Evolutionary conservation across 2,888 invertebrate genomes (phyloP).

Genomic region (Drosophila anomalata): DNA sequence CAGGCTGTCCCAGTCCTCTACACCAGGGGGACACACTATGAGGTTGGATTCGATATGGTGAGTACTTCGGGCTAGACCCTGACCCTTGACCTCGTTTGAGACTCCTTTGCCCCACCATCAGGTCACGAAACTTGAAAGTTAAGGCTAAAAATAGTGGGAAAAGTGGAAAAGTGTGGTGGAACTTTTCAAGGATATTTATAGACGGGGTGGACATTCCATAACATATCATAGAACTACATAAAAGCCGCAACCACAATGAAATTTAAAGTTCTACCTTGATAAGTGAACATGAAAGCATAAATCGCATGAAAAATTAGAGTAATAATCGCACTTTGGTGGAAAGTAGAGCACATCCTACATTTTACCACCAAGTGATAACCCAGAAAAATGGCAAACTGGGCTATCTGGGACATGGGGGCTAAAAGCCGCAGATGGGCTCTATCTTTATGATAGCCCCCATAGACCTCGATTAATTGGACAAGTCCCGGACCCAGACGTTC

Average conservation of each 20-base stretch:
- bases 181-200: neutral
- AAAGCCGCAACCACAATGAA: neutral
- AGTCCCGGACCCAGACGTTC: slow-evolving; percentile 24
- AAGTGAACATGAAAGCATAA: neutral
- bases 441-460: slow-evolving; percentile 18
- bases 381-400: neutral
- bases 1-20: slow-evolving; percentile 91
- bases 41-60: slow-evolving; percentile 94
- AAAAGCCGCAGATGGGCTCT: slow-evolving; percentile 8
- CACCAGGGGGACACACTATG: slow-evolving; percentile 92
- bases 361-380: slow-evolving; percentile 11
- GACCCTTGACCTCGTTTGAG: slow-evolving; percentile 4
- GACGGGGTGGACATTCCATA: neutral
- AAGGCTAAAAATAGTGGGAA: neutral
- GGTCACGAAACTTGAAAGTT: slow-evolving; percentile 22
- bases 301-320: neutral
- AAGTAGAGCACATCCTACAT: neutral
- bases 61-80: slow-evolving; percentile 81
- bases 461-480: slow-evolving; percentile 18
- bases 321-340: neutral
- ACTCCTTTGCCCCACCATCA: neutral
- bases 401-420: neutral
- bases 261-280: neutral
- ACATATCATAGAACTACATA: no score
- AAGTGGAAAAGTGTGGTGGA: neutral